Percentiles rank a stretch among this genome's conserved stretches.
Conservation (phyloP, 1,140 invertebrate species). For the Drosophila sturtevanti region DNA sequence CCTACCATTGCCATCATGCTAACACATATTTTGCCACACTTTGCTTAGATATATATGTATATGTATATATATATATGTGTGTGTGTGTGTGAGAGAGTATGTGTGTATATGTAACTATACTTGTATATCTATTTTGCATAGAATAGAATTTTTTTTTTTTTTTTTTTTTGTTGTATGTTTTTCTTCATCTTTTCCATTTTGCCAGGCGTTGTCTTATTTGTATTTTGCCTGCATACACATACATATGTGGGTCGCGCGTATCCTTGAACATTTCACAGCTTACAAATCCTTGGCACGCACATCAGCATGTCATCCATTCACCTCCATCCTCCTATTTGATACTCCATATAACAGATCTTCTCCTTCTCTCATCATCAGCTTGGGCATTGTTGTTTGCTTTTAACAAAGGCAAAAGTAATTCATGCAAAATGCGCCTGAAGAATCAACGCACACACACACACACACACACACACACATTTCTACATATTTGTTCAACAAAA, state of each 20-base stretch:
- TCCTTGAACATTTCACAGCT: constrained; percentile 55
- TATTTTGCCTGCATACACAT: constrained; percentile 25
- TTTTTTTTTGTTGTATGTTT: neutral
- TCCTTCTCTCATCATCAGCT: constrained; percentile 26
- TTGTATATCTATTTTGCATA: constrained; percentile 33
- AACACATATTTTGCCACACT: constrained; percentile 6
- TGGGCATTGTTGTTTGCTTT: constrained; percentile 65
- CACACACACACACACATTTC: constrained; percentile 59
- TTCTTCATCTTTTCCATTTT: constrained; percentile 24
- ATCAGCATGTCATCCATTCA: constrained; percentile 29
- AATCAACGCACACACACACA: constrained; percentile 63
- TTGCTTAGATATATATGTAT: constrained; percentile 34
- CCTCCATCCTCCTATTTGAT: no score
- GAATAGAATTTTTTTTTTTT: neutral
- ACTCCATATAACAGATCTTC: neutral
- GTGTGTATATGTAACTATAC: neutral
- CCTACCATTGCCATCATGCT: neutral
- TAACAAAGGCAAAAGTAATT: constrained; percentile 72
- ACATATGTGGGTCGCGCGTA: constrained; percentile 50
- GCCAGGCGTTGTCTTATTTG: constrained; percentile 49
- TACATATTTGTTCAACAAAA: constrained; percentile 58
- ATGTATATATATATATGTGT: neutral
- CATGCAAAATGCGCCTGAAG: constrained; percentile 62
- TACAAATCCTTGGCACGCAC: constrained; percentile 63
- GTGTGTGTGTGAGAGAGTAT: neutral